These are phyloP conservation scores for Toxonevra muliebris DNA, from an alignment of 2,888 invertebrate genomes.

Conservation along the genomic window DNA sequence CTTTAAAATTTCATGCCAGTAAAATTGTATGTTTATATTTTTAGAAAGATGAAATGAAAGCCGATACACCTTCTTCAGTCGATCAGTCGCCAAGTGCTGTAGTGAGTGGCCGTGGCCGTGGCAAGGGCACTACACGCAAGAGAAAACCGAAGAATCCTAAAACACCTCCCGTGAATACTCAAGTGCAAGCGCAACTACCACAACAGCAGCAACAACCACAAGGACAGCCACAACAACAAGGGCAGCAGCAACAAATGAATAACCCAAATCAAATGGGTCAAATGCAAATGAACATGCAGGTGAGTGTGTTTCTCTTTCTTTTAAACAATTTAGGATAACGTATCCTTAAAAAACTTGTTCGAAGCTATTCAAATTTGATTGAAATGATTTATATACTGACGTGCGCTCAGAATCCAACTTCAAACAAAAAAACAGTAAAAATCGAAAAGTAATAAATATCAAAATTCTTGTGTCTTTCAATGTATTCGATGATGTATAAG, in stretches of 20 bases:
- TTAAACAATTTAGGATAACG: neutral
- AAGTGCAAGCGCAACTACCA: conserved; percentile 54
- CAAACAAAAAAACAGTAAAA: neutral
- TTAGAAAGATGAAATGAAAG: conserved; percentile 72
- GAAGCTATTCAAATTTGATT: no score
- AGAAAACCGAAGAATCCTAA: conserved; percentile 66
- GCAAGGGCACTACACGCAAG: conserved; percentile 62
- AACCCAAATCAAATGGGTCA: conserved; percentile 52
- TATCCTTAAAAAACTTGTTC: no score
- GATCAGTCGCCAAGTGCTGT: conserved; percentile 65
- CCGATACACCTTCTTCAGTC: conserved; percentile 70
- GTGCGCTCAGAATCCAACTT: no score
- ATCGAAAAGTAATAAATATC: neutral
- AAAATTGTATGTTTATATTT: conserved; percentile 2
- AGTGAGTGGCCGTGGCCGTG: conserved; percentile 59
- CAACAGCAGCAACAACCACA: conserved; percentile 59
- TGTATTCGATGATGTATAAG: conserved; percentile 34
- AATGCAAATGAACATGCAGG: conserved; percentile 65
- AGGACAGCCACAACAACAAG: conserved; percentile 52
- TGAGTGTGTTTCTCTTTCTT: conserved; percentile 34
- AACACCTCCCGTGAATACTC: conserved; percentile 60
- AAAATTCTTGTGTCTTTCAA: conserved; percentile 21
- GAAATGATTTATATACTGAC: no score
- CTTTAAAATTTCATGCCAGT: neutral
- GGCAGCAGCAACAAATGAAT: conserved; percentile 64